Evolutionary conservation across 2,797 vertebrate species (phyloP), one percentile per base, ranked within the genome.

Genomic region (Syngnathus acus): DNA sequence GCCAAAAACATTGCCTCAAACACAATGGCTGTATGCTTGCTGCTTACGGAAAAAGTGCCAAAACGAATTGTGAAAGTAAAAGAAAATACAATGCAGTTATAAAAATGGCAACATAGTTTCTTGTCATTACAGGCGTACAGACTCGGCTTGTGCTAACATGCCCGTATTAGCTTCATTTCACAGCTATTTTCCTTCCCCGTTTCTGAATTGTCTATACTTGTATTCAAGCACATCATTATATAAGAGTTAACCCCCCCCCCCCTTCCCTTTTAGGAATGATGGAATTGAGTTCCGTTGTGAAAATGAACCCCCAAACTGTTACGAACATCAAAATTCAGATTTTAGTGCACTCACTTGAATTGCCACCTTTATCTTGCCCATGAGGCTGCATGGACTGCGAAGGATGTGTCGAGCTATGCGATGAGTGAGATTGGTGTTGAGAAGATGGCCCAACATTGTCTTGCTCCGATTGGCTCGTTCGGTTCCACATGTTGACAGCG

Each of bases 401-500:
- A 51, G 81, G 71, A 65, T 81, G 86, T 61, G 83, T 79, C 0
- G 74, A 69, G 65, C 38, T 69, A 62, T 87, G 86, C 48, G 75
- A n/a, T n/a, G 81, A 66, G 64, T 88, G 84, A 43, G 83, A 43
- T 65, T 84, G 84, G 66, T 77, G 82, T 51, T 86, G 83, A 64
- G 81, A 58, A 65, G 91, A 81, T 47, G 87, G 87, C 71, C 84
- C 88, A 72, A 87, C 84, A 45, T 80, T 78, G 81, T 94, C 94
- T 86, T 92, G 92, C 68, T 95, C 94, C 39, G 92, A 84, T 55
- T 89, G 91, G 82, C 86, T 84, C 65, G 94, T 93, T 85, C 91
- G 93, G 89, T 94, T 95, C 97, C 97, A 97, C 95, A 94, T 93
- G 89, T 95, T 98, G 85, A 94, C 94, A 78, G 91, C 88, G 73